Evolutionary conservation across 2,797 vertebrate species (phyloP).

Genomic region (Harpagifer antarcticus): DNA sequence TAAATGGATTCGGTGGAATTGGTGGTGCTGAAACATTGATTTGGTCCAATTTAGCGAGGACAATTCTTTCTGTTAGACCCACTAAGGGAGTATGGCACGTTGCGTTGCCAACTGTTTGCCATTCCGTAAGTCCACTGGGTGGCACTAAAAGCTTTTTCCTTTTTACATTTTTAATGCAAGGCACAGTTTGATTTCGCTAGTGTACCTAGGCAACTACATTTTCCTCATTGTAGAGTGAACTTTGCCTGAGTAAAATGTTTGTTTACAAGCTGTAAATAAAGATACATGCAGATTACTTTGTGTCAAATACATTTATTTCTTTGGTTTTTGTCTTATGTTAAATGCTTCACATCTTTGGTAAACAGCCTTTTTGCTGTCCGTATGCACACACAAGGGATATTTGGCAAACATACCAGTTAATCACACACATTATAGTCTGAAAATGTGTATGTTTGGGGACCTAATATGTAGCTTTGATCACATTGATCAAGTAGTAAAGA

Average conservation of each 20-base stretch:
- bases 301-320: conserved; percentile 62
- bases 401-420: conserved; percentile 1
- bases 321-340: conserved; percentile 25
- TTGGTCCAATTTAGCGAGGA: conserved; percentile 46
- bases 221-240: conserved; percentile 59
- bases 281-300: conserved; percentile 52
- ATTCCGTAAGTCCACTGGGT: conserved; percentile 61
- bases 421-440: not conserved
- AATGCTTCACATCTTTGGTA: conserved; percentile 22
- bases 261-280: conserved; percentile 83
- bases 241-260: conserved; percentile 64
- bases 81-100: conserved; percentile 51
- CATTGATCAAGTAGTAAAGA: conserved; percentile 2
- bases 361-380: conserved; percentile 6
- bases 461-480: conserved; percentile 18
- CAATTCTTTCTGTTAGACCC: conserved; percentile 42
- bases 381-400: not conserved
- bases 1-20: conserved; percentile 30
- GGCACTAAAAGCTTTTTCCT: conserved; percentile 61
- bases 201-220: conserved; percentile 52
- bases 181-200: conserved; percentile 43
- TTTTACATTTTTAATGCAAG: conserved; percentile 69
- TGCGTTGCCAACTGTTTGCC: conserved; percentile 57
- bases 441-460: conserved; percentile 34
- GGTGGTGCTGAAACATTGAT: conserved; percentile 40